Base-by-base conservation (phyloP, 2,888 invertebrate species). In the Chrysodeixis includens region DNA sequence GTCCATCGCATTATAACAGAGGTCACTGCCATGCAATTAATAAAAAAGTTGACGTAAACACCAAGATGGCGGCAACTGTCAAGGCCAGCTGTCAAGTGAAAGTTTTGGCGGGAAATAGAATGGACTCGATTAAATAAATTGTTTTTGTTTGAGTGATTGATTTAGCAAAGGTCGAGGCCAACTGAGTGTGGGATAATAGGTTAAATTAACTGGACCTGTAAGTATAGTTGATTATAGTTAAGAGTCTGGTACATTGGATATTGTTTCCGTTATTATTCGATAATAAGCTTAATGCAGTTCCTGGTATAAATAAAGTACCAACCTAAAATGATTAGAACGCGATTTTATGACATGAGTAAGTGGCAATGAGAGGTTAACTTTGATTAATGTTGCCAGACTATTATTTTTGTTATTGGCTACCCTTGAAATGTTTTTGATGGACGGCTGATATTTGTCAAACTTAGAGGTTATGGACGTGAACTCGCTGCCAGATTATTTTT, bases 81-180 rank as follows among this genome's bases (percentile, higher is more conserved):
- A 87, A 86, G 86, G 87, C 71, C 75, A 79, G 30, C 78, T 82
- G 81, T 79, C 79, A 79, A 72, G 79, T 83, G 85, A 87, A 85
- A 86, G 87, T 80, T 78, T 81, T 79, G 62, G 76, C 78, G 79
- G 79, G 78, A 76, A 72, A 78, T 71, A 66, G 72, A 76, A 68
- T 56, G 62, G 59, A 49, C 62, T 57, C 64, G 71, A 71, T 74
- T 76, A 71, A 72, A 10, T 18, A 18, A 67, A 68, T 66, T 63
- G 69, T 77, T 82, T 82, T 82, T 78, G 71, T 82, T 76, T 63
- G 79, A 72, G 67, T 66, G 82, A 83, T 83, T 79, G 81, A 86
- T 84, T 82, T 79, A 69, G 56, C 69, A 87, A 88, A 89, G 88
- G 86, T 89, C 81, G 83, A 87, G 89, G 89, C 81, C 77, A 60